phyloP scores from a whole-genome alignment of 2,113 vertebrate genomes.

The Microcebus jonahi region DNA sequence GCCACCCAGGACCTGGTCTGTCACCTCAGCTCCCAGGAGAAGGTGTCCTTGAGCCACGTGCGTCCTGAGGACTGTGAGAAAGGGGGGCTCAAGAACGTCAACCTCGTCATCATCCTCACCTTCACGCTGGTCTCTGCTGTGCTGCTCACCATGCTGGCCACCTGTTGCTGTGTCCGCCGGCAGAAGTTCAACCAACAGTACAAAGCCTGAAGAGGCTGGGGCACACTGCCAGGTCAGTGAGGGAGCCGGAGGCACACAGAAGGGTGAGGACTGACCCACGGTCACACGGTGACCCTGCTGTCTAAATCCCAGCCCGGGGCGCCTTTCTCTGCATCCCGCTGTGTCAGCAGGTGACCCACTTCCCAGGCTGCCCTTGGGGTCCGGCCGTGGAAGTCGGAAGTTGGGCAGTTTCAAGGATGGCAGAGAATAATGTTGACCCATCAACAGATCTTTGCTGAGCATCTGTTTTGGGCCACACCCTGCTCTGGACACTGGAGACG shows the following conservation, averaged over 20 bases:
- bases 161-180: conserved; percentile 82
- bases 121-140: conserved; percentile 77
- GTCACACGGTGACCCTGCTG: not conserved
- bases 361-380: not conserved
- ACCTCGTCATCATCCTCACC: conserved; percentile 84
- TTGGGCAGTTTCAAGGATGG: not conserved
- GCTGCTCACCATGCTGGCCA: conserved; percentile 76
- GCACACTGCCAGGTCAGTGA: not conserved
- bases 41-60: conserved; percentile 85
- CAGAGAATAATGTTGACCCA: not conserved
- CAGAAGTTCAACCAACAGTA: conserved; percentile 84
- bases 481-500: not conserved
- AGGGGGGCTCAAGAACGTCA: conserved; percentile 82
- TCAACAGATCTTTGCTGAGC: not conserved
- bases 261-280: not conserved
- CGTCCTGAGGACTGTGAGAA: conserved; percentile 89
- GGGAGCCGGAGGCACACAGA: not conserved
- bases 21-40: conserved; percentile 84
- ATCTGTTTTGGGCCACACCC: not conserved
- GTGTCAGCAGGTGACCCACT: not conserved
- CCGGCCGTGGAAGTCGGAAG: not conserved
- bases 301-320: not conserved
- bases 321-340: not conserved
- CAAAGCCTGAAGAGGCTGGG: conserved; percentile 81
- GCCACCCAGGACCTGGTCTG: conserved; percentile 89